Evolutionary conservation across 1,140 invertebrate genomes (phyloP).

Genomic region (Pararge aegeria): DNA sequence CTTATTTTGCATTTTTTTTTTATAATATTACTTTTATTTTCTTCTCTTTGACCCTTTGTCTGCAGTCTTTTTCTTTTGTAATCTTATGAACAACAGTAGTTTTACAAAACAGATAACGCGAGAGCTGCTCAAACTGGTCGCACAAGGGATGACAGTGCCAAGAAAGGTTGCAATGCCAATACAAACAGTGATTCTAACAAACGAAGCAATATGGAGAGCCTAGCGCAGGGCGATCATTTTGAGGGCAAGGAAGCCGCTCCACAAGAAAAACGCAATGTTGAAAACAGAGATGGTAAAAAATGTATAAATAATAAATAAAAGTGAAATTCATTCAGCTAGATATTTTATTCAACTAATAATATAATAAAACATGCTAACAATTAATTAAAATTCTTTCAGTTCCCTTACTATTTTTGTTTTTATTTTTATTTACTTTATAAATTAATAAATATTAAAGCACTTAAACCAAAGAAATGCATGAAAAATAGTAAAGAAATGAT

Average conservation of each 20-base stretch:
- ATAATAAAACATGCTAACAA: too few species aligned
- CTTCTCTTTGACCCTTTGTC: too few species aligned
- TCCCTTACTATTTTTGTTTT: too few species aligned
- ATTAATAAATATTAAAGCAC: too few species aligned
- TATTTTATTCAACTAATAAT: neutral
- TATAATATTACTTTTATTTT: too few species aligned
- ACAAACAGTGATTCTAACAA: conserved; percentile 52
- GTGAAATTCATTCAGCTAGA: too few species aligned
- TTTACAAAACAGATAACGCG: conserved; percentile 49
- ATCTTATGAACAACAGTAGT: conserved; percentile 14
- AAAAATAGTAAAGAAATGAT: too few species aligned
- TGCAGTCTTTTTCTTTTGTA: neutral
- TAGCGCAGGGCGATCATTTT: conserved; percentile 69
- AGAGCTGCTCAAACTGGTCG: conserved; percentile 58
- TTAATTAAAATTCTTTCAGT: too few species aligned
- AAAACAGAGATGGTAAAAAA: conserved; percentile 63
- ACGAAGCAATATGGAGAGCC: conserved; percentile 69
- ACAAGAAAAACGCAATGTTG: conserved; percentile 62
- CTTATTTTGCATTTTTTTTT: too few species aligned
- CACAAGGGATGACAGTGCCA: conserved; percentile 74
- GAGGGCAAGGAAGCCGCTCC: conserved; percentile 60
- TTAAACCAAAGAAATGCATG: too few species aligned
- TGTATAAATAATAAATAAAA: neutral
- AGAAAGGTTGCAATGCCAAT: conserved; percentile 68
- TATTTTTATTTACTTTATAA: too few species aligned